A percentile compares a stretch with the other conserved stretches of the same genome.
Evolutionary conservation across 2,113 vertebrate genomes (phyloP).

Genomic region (Marcusenius ussheri): DNA sequence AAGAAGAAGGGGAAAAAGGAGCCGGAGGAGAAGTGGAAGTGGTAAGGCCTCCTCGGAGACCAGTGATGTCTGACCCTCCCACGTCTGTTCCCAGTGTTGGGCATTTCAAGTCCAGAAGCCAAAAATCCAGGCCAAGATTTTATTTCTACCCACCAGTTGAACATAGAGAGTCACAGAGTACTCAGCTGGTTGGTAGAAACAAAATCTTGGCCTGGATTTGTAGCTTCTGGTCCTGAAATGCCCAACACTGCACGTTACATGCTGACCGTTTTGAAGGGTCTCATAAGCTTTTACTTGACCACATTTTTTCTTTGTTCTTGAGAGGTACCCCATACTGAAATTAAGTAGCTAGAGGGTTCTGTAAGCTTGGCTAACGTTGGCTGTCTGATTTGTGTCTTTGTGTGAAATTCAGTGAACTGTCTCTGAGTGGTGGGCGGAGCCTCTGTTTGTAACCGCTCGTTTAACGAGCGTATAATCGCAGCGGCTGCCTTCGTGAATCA

Average conservation of each 20-base stretch:
- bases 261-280: not conserved
- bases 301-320: not conserved
- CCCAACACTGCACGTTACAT: not conserved
- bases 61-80: not conserved
- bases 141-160: not conserved
- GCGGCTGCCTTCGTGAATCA: not conserved
- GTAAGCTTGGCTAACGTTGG: not conserved
- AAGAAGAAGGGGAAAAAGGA: conserved; percentile 88
- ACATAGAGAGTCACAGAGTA: not conserved
- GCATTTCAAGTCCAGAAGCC: not conserved
- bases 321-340: not conserved
- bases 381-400: not conserved
- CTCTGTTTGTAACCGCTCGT: not conserved
- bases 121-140: not conserved
- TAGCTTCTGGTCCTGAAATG: not conserved
- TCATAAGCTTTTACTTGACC: not conserved
- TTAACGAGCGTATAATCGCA: not conserved
- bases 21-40: conserved; percentile 95
- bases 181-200: not conserved
- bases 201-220: not conserved
- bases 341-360: not conserved
- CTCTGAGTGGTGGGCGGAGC: not conserved
- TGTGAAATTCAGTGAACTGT: not conserved
- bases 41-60: conserved; percentile 56
- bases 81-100: not conserved